Evolutionary conservation across 2,888 invertebrate genomes (phyloP).

Genomic region (Apodemia mormo): DNA sequence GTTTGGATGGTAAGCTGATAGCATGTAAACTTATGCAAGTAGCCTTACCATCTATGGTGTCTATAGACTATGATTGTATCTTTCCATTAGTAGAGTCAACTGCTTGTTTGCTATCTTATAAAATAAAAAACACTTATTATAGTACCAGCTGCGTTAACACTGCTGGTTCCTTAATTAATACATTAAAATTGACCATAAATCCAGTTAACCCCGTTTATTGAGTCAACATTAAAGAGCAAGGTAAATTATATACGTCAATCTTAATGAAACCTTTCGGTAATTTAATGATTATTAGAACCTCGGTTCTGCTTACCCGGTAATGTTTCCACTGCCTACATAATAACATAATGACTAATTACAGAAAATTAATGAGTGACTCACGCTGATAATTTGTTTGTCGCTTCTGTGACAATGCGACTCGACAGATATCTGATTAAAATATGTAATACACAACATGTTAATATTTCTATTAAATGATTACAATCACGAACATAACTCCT

Average conservation of each 20-base stretch:
- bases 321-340: constrained; percentile 13
- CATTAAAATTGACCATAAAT: background rate
- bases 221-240: background rate
- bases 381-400: constrained; percentile 8
- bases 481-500: too few species aligned
- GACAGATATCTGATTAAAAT: background rate
- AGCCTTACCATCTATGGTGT: too few species aligned
- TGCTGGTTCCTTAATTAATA: too few species aligned
- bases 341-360: constrained; percentile 17
- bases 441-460: too few species aligned
- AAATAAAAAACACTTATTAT: too few species aligned
- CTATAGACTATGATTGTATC: too few species aligned
- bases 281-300: constrained; percentile 7
- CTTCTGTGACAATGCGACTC: background rate
- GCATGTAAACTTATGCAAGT: too few species aligned
- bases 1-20: too few species aligned
- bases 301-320: constrained; percentile 9
- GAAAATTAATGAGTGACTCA: constrained; percentile 18
- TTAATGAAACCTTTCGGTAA: constrained; percentile 6
- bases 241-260: constrained; percentile 2
- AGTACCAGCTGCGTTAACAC: too few species aligned
- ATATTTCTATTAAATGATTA: too few species aligned
- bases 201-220: background rate
- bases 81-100: too few species aligned
- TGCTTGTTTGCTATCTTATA: too few species aligned